These are phyloP conservation scores for Gobiocypris rarus DNA, from an alignment of 2,113 vertebrate species.

Conservation along the genomic window DNA sequence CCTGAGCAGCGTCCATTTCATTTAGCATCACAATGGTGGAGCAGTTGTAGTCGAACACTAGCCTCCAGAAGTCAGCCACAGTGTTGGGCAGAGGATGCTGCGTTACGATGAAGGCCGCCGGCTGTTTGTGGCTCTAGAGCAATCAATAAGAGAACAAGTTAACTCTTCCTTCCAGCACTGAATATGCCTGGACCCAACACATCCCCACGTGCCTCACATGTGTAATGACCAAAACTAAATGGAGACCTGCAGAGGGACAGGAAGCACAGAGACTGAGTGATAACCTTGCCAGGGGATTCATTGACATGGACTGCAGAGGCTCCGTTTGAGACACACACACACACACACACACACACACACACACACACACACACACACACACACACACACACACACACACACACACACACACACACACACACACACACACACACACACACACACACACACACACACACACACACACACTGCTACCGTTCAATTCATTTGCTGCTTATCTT, in stretches of 20 bases:
- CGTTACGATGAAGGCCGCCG: constrained; percentile 96
- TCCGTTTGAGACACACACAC: neutral
- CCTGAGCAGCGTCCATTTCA: constrained; percentile 95
- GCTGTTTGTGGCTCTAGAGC: constrained; percentile 95
- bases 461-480: neutral
- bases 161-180: constrained; percentile 18
- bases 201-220: constrained; percentile 2
- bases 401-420: neutral
- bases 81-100: constrained; percentile 98
- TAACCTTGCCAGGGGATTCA: constrained; percentile 14
- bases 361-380: neutral
- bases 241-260: neutral
- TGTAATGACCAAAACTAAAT: neutral
- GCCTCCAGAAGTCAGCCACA: constrained; percentile 94
- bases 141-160: constrained; percentile 35
- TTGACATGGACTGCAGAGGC: constrained; percentile 2
- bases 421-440: neutral
- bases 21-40: constrained; percentile 98
- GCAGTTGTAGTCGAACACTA: constrained; percentile 99
- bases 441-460: neutral
- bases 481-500: constrained; percentile 1
- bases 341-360: neutral
- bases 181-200: neutral
- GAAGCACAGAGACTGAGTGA: constrained; percentile 25
- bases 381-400: neutral